These are phyloP conservation scores for Megaleporinus macrocephalus DNA, from an alignment of 2,113 vertebrate species.

Conservation along the genomic window DNA sequence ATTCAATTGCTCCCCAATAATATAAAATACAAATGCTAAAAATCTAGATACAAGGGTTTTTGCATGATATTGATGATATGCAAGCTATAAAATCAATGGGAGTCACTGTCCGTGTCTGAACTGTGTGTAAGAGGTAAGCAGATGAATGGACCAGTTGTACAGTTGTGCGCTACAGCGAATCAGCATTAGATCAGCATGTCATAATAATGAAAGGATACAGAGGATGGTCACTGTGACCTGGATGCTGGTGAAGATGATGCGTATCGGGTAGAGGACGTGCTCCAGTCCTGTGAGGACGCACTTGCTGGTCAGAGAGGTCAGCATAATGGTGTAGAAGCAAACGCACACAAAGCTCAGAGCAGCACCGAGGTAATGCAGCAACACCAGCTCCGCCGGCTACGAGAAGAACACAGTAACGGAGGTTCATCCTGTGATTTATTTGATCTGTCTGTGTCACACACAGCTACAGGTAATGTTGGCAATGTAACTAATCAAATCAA, in stretches of 20 bases:
- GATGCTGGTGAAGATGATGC: conserved; percentile 57
- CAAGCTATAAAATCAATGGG: no score
- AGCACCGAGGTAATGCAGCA: conserved; percentile 77
- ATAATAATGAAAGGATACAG: conserved; percentile 75
- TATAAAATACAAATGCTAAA: no score
- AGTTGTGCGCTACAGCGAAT: no score
- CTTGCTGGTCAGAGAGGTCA: conserved; percentile 70
- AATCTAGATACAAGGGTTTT: no score
- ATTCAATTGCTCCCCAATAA: no score
- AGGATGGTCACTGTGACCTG: conserved; percentile 71
- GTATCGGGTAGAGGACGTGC: conserved; percentile 68
- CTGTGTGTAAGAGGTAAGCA: no score
- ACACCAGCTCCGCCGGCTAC: conserved; percentile 65
- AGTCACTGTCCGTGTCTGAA: no score
- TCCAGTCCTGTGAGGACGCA: conserved; percentile 73
- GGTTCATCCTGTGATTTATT: no score
- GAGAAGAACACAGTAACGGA: conserved; percentile 17
- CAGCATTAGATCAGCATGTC: neutral
- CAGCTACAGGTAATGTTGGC: neutral
- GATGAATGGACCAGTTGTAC: no score
- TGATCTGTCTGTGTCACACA: neutral
- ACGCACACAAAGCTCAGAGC: conserved; percentile 74
- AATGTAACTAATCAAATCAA: neutral
- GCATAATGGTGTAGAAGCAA: conserved; percentile 74
- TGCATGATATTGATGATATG: no score